phyloP scores from a whole-genome alignment of 2,113 vertebrate genomes.

The Typhlomys cinereus region DNA sequence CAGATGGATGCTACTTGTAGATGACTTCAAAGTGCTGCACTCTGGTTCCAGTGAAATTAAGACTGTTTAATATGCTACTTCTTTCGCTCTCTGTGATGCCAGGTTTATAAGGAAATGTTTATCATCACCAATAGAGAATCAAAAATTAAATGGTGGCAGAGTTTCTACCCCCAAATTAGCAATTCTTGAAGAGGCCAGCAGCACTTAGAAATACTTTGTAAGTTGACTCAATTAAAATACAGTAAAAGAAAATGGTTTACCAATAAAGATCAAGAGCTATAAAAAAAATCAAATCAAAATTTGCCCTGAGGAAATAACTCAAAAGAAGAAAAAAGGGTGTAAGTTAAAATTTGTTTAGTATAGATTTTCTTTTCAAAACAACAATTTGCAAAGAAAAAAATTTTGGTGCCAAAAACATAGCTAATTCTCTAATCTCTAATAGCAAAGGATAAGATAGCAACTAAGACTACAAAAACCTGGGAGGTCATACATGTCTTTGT shows the following conservation, averaged over 20 bases:
- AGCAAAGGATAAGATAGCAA: background rate
- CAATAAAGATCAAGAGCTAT: background rate
- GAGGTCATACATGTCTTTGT: background rate
- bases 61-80: background rate
- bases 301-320: slow-evolving; percentile 28
- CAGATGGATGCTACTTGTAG: background rate
- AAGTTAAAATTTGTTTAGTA: background rate
- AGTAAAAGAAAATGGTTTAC: background rate
- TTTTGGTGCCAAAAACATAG: background rate
- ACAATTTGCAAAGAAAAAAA: too few species aligned
- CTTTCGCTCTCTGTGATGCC: background rate
- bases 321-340: background rate
- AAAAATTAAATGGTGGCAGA: background rate
- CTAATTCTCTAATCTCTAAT: background rate
- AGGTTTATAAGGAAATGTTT: slow-evolving; percentile 18
- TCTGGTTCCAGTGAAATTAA: background rate
- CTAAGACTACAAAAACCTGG: background rate
- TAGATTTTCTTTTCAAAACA: too few species aligned
- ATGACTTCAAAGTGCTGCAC: background rate
- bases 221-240: background rate
- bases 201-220: background rate
- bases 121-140: background rate
- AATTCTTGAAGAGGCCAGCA: background rate
- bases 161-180: background rate
- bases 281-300: background rate